These are phyloP conservation scores for Sylvia borin DNA, from an alignment of 2,797 vertebrate species.

Conservation along the genomic window DNA sequence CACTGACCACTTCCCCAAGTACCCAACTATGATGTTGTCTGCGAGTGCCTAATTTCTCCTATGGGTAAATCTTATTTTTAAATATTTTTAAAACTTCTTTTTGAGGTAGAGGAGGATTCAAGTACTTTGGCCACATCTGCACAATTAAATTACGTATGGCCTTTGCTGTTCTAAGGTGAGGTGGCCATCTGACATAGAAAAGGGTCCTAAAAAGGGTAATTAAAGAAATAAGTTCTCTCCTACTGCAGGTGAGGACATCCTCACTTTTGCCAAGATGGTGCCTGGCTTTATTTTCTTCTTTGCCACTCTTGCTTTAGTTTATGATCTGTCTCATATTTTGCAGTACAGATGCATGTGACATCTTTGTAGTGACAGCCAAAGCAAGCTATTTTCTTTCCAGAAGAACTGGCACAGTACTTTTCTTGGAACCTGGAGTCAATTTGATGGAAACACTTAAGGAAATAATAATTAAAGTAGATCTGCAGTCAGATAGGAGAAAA, in stretches of 20 bases:
- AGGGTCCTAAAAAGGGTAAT: background rate
- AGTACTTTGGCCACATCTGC: background rate
- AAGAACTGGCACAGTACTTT: background rate
- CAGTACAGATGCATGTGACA: background rate
- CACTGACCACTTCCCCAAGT: background rate
- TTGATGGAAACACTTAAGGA: background rate
- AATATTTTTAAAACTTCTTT: background rate
- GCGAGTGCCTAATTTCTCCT: background rate
- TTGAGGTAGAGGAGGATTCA: background rate
- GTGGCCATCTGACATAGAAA: background rate
- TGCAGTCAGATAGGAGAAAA: background rate
- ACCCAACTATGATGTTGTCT: background rate
- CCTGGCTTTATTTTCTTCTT: background rate
- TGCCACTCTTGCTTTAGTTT: background rate
- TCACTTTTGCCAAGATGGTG: background rate
- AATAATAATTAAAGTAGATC: background rate
- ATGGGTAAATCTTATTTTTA: background rate
- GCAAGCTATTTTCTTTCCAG: background rate
- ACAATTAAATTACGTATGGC: background rate
- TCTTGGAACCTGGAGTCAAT: background rate
- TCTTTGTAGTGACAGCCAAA: background rate
- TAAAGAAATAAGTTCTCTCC: background rate
- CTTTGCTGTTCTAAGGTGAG: background rate
- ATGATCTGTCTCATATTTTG: background rate
- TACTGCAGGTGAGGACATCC: background rate